These are phyloP conservation scores for Sebastes melanostomus DNA, from an alignment of 2,797 vertebrate species.

Conservation along the genomic window DNA sequence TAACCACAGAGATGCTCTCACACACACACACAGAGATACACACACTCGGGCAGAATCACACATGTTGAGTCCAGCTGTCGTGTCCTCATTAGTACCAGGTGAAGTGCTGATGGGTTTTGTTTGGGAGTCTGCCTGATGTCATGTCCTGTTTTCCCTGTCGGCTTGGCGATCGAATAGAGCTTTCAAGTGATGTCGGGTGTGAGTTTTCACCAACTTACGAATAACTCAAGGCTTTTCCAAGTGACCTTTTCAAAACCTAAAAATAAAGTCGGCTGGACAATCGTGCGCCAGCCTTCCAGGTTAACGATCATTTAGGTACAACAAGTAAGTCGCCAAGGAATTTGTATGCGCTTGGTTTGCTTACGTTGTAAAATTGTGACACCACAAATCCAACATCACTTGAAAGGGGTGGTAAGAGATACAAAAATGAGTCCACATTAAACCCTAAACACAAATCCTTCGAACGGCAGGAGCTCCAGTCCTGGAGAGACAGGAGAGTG, in stretches of 20 bases:
- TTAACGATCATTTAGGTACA: neutral
- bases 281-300: neutral
- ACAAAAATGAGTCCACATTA: conserved; percentile 31
- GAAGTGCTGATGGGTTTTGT: conserved; percentile 30
- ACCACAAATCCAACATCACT: conserved; percentile 18
- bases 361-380: conserved; percentile 6
- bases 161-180: conserved; percentile 24
- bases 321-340: neutral
- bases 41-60: conserved; percentile 13
- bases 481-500: conserved; percentile 30
- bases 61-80: conserved; percentile 58
- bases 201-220: neutral
- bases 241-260: neutral
- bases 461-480: conserved; percentile 16
- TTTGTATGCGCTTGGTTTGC: neutral
- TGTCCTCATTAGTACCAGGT: conserved; percentile 44
- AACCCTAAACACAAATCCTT: conserved; percentile 36
- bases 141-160: conserved; percentile 39
- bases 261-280: conserved; percentile 7
- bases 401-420: conserved; percentile 27
- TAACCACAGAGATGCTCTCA: conserved; percentile 16
- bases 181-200: conserved; percentile 38
- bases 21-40: conserved; percentile 1
- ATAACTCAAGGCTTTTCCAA: neutral
- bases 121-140: conserved; percentile 34